phyloP scores from a whole-genome alignment of 2,113 vertebrate genomes.

The Alces alces region DNA sequence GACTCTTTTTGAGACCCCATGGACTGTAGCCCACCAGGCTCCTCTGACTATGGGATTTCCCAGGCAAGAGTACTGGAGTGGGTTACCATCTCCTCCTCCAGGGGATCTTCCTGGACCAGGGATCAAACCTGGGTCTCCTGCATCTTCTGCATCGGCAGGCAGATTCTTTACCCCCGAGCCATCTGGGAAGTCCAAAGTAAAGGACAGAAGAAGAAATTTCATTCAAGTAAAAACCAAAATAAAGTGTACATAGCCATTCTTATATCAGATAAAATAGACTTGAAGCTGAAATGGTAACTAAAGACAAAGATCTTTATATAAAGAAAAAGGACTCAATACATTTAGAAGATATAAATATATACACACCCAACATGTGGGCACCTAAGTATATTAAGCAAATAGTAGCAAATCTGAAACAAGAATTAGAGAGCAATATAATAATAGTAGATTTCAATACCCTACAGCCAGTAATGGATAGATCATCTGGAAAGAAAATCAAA shows the following conservation, averaged over 20 bases:
- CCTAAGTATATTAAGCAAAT: not conserved
- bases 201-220: not conserved
- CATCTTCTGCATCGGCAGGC: not conserved
- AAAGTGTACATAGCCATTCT: not conserved
- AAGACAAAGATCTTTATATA: not conserved
- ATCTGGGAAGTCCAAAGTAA: not conserved
- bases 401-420: not conserved
- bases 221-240: not conserved
- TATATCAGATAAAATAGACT: not conserved
- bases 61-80: not conserved
- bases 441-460: not conserved
- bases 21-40: not conserved
- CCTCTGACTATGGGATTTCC: not conserved
- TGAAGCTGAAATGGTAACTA: not conserved
- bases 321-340: not conserved
- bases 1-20: not conserved
- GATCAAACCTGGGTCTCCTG: not conserved
- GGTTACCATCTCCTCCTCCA: not conserved
- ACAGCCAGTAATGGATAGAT: not conserved
- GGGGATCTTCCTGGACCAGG: not conserved
- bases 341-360: not conserved
- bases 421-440: not conserved
- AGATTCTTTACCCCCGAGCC: not conserved
- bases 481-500: not conserved
- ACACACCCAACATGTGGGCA: not conserved